Percentiles rank a stretch among this genome's conserved stretches.
These are phyloP conservation scores for Apeltes quadracus DNA, from an alignment of 2,113 vertebrate species.

Conservation along the genomic window DNA sequence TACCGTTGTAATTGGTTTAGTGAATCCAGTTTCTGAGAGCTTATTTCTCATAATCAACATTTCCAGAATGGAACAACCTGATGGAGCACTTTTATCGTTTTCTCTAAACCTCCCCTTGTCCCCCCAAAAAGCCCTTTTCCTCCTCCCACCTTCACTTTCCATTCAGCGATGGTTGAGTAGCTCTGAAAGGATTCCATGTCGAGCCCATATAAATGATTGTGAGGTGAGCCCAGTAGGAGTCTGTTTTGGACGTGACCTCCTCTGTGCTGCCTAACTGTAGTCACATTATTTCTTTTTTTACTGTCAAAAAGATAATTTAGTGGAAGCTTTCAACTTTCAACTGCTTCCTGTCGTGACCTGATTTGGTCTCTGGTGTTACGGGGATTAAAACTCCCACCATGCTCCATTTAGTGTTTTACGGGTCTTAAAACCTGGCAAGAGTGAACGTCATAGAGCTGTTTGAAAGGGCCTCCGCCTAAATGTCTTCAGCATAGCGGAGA, in stretches of 20 bases:
- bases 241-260: conserved; percentile 31
- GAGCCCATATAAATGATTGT: conserved; percentile 64
- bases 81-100: conserved; percentile 9
- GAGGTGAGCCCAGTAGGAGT: conserved; percentile 68
- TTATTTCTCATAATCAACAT: neutral
- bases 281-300: conserved; percentile 1
- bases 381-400: conserved; percentile 39
- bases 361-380: conserved; percentile 41
- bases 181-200: conserved; percentile 71
- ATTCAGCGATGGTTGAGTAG: conserved; percentile 67
- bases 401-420: conserved; percentile 44
- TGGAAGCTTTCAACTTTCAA: neutral
- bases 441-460: conserved; percentile 10
- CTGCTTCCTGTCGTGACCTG: conserved; percentile 20
- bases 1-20: neutral
- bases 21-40: neutral
- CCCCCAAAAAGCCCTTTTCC: conserved; percentile 14
- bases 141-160: conserved; percentile 60
- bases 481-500: conserved; percentile 40
- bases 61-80: neutral
- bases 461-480: conserved; percentile 47
- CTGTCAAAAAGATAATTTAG: neutral
- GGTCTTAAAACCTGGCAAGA: conserved; percentile 16
- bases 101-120: conserved; percentile 1
- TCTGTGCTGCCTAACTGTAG: conserved; percentile 38